phyloP scores from a whole-genome alignment of 2,113 vertebrate genomes.

The Oncorhynchus mykiss region DNA sequence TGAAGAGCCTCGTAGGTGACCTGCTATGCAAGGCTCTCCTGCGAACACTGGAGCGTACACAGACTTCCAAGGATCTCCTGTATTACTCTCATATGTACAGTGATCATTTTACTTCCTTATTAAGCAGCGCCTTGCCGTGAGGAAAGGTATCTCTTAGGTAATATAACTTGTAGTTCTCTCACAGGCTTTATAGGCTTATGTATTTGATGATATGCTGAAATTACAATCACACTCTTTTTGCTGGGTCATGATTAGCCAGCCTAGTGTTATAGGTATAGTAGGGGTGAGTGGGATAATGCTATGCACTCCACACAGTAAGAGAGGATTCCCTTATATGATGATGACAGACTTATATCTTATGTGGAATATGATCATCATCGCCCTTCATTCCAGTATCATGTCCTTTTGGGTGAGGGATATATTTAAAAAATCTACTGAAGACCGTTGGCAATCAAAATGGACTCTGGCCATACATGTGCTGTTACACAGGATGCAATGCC shows the following conservation, averaged over 20 bases:
- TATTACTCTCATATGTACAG: background rate
- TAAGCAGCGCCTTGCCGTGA: background rate
- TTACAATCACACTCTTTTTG: slow-evolving; percentile 52
- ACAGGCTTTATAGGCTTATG: background rate
- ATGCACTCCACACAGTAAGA: slow-evolving; percentile 31
- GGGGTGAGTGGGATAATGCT: slow-evolving; percentile 29
- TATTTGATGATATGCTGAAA: slow-evolving; percentile 34
- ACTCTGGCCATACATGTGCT: slow-evolving; percentile 14
- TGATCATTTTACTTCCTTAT: background rate
- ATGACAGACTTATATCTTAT: background rate
- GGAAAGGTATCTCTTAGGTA: background rate
- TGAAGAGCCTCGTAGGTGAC: slow-evolving; percentile 55
- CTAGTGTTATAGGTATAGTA: background rate
- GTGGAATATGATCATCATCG: background rate
- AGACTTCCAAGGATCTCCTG: slow-evolving; percentile 10
- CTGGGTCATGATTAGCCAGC: slow-evolving; percentile 20
- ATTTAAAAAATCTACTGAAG: background rate
- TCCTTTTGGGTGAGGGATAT: background rate
- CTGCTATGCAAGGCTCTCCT: background rate
- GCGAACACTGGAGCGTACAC: slow-evolving; percentile 35
- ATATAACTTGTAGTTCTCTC: slow-evolving; percentile 7
- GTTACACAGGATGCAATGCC: too few species aligned
- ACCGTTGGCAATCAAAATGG: slow-evolving; percentile 29
- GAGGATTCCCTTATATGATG: background rate
- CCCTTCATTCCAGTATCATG: slow-evolving; percentile 1